Conservation (phyloP, 2,113 vertebrate species). For the Gymnocephalus cernua region DNA sequence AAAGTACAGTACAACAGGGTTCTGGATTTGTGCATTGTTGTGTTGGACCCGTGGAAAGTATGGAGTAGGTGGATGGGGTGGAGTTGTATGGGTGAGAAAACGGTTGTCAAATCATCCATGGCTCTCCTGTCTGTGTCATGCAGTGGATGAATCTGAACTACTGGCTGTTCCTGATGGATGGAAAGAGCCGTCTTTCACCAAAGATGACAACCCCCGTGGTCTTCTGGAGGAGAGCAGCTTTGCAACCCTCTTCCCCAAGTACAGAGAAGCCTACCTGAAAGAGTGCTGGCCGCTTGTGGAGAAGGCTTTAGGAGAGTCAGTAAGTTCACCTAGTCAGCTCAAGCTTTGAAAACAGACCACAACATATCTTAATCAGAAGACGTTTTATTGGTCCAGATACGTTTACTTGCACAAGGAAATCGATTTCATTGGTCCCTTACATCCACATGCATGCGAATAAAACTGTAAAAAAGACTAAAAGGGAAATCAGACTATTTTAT, state of each 20-base stretch:
- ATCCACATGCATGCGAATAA: no score
- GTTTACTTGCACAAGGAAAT: no score
- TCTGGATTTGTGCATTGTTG: no score
- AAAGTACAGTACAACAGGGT: neutral
- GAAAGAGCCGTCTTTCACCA: slow-evolving; percentile 91
- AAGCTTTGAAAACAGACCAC: neutral
- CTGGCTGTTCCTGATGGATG: slow-evolving; percentile 95
- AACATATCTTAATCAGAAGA: no score
- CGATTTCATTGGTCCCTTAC: no score
- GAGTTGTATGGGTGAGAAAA: neutral
- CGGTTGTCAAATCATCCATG: neutral
- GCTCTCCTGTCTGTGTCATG: neutral
- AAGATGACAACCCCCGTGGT: slow-evolving; percentile 92
- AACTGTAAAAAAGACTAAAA: neutral
- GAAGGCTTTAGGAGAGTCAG: slow-evolving; percentile 90
- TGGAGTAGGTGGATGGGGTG: neutral
- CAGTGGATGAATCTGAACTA: slow-evolving; percentile 86
- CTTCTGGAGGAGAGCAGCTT: slow-evolving; percentile 98
- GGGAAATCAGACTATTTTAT: no score
- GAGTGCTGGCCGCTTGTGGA: slow-evolving; percentile 97
- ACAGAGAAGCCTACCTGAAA: slow-evolving; percentile 94
- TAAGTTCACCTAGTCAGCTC: slow-evolving; percentile 72
- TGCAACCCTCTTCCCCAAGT: slow-evolving; percentile 96
- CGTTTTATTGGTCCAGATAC: neutral
- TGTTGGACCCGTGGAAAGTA: neutral